Base-by-base conservation (phyloP, 2,797 vertebrate species). In the Lophius americanus region DNA sequence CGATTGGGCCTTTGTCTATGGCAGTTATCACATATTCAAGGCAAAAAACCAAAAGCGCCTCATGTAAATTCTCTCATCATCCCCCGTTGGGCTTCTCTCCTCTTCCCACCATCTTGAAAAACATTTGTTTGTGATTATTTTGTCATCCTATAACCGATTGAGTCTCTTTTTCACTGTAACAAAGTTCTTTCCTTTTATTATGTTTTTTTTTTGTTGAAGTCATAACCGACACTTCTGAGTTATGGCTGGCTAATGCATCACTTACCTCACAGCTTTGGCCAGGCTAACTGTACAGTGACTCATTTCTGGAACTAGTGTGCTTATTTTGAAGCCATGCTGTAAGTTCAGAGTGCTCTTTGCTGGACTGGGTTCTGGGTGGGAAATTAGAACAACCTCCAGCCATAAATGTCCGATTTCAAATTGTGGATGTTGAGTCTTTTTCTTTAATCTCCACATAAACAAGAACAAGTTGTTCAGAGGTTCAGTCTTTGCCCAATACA, bases 1-100 rank as follows among this genome's bases (percentile, higher is more conserved):
- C 87, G 79, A 79, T 86, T 36, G 71, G 86, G 81, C 79, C 79
- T 85, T 89, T 84, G 86, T 89, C 84, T 82, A 41, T 61, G 52
- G 75, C 76, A 79, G 53, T 78, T 63, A 65, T 64, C 70, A 56
- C 38, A 53, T 67, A 53, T 85, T 83, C 60, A 74, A 86, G 74
- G 81, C 76, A 79, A 70, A 60, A 36, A 75, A 60, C 52, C 2
- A 69, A 60, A 73, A 76, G 78, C 70, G 64, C 78, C 79, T 76
- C 71, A 60, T 75, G 49, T 67, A 64, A 64, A 53, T 54, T 63
- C 68, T 75, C 50, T 62, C 64, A 64, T 74, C 66, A 64, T 58
- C 55, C 76, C 68, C 38, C 65, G 53, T 60, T 59, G 52, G 56
- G 51, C 77, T 75, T 73, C 64, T 69, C 59, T 50, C 60, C 41